phyloP scores from a whole-genome alignment of 2,113 vertebrate species.

The Heliornis fulica region DNA sequence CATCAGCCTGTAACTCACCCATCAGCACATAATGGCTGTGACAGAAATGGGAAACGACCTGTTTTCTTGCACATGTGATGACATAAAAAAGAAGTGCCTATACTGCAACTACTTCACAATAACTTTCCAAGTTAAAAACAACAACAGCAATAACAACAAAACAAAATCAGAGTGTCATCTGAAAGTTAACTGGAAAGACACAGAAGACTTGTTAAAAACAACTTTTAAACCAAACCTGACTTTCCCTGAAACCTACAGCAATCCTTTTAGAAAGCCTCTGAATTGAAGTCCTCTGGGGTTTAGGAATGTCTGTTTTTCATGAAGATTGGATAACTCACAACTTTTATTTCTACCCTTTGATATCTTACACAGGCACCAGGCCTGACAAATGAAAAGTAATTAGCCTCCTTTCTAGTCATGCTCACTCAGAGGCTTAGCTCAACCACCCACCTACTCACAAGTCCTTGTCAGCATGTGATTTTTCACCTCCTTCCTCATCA shows the following conservation, averaged over 20 bases:
- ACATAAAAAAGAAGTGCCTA: neutral
- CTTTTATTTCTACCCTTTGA: neutral
- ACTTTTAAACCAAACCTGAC: neutral
- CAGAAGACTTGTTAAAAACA: neutral
- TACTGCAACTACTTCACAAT: neutral
- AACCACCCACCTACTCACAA: neutral
- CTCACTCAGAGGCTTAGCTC: constrained; percentile 1
- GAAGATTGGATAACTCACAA: neutral
- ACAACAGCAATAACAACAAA: neutral
- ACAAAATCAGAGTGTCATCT: neutral
- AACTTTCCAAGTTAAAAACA: neutral
- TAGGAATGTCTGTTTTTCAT: neutral
- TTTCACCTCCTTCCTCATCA: neutral
- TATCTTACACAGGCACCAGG: neutral
- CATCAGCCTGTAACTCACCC: neutral
- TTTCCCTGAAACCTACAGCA: neutral
- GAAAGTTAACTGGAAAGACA: neutral
- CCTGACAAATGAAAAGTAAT: neutral
- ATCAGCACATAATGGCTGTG: neutral
- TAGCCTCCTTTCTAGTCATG: neutral
- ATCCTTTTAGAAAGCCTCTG: neutral
- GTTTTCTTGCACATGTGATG: neutral
- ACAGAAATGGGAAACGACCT: neutral
- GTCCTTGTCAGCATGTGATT: neutral
- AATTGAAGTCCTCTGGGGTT: neutral